Evolutionary conservation across 2,888 invertebrate genomes (phyloP).

Genomic region (Drosophila affinis): DNA sequence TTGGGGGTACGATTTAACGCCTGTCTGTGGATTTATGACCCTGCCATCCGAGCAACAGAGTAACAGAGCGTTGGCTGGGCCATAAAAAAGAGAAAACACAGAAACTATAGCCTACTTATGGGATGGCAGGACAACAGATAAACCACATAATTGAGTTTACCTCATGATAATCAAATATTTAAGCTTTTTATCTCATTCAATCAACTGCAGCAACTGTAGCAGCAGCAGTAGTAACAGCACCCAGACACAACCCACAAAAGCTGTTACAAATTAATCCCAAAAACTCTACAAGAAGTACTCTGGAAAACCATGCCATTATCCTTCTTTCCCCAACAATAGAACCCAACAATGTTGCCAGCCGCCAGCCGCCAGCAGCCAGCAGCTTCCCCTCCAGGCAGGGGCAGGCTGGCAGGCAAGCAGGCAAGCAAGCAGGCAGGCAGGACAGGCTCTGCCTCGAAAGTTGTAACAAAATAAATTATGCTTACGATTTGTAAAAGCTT

Average conservation of each 20-base stretch:
- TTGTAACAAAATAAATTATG: slow-evolving; percentile 74
- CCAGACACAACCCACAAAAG: slow-evolving; percentile 23
- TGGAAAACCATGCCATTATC: slow-evolving; percentile 47
- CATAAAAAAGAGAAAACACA: slow-evolving; percentile 3
- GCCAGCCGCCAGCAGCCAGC: slow-evolving; percentile 10
- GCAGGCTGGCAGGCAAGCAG: background rate
- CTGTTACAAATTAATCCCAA: slow-evolving; percentile 49
- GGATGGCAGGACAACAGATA: background rate
- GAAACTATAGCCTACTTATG: slow-evolving; percentile 20
- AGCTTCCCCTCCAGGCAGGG: background rate
- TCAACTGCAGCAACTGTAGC: slow-evolving; percentile 29
- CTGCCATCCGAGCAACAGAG: slow-evolving; percentile 10
- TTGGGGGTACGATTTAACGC: slow-evolving; percentile 53
- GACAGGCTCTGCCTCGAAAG: slow-evolving; percentile 24
- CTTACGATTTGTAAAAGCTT: slow-evolving; percentile 77
- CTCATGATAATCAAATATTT: slow-evolving; percentile 31
- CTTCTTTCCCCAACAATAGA: slow-evolving; percentile 17
- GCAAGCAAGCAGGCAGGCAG: background rate
- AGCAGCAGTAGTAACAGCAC: slow-evolving; percentile 8
- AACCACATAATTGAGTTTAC: slow-evolving; percentile 36
- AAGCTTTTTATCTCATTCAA: slow-evolving; percentile 31
- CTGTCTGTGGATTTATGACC: slow-evolving; percentile 50
- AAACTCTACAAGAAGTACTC: slow-evolving; percentile 36
- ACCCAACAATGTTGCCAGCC: slow-evolving; percentile 29
- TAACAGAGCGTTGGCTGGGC: background rate